Percentiles rank a stretch among this genome's conserved stretches.
These are phyloP conservation scores for Rhea americana DNA, from an alignment of 2,113 vertebrate species.

Conservation along the genomic window DNA sequence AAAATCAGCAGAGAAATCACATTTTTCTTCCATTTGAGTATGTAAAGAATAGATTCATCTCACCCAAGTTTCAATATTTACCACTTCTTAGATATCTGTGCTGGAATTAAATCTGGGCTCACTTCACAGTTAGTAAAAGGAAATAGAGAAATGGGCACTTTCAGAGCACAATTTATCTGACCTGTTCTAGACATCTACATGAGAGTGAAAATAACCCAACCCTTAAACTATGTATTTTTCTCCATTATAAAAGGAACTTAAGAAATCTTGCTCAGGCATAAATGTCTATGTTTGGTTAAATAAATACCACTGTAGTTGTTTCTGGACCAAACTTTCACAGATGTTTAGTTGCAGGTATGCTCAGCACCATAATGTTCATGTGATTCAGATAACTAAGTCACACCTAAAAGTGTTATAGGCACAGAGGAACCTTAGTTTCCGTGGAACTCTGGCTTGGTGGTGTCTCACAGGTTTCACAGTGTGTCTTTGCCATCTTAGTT, in stretches of 20 bases:
- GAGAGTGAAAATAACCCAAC: not conserved
- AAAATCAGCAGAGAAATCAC: not conserved
- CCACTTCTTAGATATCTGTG: fast-evolving
- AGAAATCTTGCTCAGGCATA: not conserved
- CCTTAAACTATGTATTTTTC: not conserved
- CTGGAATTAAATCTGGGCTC: not conserved
- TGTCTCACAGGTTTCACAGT: not conserved
- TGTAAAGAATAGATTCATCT: not conserved
- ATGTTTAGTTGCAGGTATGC: not conserved
- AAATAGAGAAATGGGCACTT: not conserved
- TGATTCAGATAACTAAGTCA: not conserved
- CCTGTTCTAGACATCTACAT: not conserved
- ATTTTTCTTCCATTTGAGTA: not conserved
- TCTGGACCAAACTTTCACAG: not conserved
- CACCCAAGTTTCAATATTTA: not conserved
- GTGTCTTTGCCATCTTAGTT: not conserved
- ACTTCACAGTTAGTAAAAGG: not conserved
- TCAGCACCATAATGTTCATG: not conserved
- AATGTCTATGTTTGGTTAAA: not conserved
- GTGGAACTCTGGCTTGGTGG: not conserved
- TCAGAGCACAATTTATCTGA: not conserved
- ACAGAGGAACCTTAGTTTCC: not conserved
- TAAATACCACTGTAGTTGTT: not conserved
- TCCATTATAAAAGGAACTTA: not conserved
- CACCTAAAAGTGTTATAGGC: not conserved